A percentile compares a stretch with the other conserved stretches of the same genome.
phyloP scores from a whole-genome alignment of 2,113 vertebrate species.

The Peromyscus leucopus region DNA sequence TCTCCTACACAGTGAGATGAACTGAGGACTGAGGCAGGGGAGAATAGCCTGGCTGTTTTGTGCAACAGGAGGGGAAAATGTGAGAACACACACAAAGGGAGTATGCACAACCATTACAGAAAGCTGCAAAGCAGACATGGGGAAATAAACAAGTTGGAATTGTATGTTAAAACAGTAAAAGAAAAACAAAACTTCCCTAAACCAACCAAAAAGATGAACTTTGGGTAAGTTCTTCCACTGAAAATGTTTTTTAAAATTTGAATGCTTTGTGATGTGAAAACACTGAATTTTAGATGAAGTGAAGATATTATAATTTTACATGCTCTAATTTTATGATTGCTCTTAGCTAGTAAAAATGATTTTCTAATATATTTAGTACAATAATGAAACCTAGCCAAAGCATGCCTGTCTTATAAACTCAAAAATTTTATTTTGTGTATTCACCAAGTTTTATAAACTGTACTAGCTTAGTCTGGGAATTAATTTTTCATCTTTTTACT shows the following conservation, averaged over 20 bases:
- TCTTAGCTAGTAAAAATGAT: background rate
- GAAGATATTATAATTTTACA: background rate
- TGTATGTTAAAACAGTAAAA: background rate
- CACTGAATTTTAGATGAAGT: background rate
- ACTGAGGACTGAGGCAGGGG: constrained; percentile 81
- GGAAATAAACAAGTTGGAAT: background rate
- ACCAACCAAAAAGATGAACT: background rate
- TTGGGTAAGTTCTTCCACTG: background rate
- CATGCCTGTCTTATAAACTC: background rate
- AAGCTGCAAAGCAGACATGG: background rate
- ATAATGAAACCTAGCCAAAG: constrained; percentile 40
- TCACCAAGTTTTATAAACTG: no score
- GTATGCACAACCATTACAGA: background rate
- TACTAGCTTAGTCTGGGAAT: background rate
- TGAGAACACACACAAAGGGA: constrained; percentile 20
- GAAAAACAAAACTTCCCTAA: background rate
- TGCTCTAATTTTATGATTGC: background rate
- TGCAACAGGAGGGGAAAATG: constrained; percentile 77
- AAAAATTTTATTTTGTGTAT: background rate
- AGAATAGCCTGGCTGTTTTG: constrained; percentile 86
- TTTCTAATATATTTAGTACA: constrained; percentile 20
- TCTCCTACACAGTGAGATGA: constrained; percentile 90
- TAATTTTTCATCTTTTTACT: background rate
- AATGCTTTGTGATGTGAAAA: background rate
- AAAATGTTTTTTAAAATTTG: background rate